A percentile compares a stretch with the other conserved stretches of the same genome.
These are phyloP conservation scores for Abrostola triplasia DNA, from an alignment of 2,888 invertebrate species.

Conservation along the genomic window DNA sequence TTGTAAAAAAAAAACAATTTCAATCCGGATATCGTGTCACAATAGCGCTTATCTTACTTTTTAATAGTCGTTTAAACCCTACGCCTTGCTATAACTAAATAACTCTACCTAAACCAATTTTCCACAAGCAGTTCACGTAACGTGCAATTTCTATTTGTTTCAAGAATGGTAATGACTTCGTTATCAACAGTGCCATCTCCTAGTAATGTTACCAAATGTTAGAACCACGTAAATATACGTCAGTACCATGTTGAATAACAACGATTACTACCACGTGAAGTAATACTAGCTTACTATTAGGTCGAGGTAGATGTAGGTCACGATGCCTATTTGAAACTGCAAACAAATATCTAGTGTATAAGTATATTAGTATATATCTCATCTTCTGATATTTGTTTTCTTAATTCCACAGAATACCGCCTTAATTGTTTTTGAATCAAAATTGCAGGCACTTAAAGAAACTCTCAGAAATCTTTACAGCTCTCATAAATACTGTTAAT, in stretches of 20 bases:
- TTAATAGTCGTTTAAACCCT: background rate
- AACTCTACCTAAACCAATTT: slow-evolving; percentile 17
- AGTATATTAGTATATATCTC: too few species aligned
- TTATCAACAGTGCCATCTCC: slow-evolving; percentile 47
- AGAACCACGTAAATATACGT: slow-evolving; percentile 57
- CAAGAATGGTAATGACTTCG: slow-evolving; percentile 44
- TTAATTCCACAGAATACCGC: slow-evolving; percentile 15
- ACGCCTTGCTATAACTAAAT: background rate
- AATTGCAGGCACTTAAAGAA: background rate
- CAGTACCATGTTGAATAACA: slow-evolving; percentile 52
- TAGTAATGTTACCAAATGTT: slow-evolving; percentile 49
- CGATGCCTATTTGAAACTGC: slow-evolving; percentile 54
- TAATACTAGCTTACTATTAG: slow-evolving; percentile 53
- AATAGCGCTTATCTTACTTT: too few species aligned
- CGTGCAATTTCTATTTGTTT: slow-evolving; percentile 34
- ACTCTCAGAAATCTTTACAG: background rate
- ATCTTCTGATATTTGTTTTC: background rate
- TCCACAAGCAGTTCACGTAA: slow-evolving; percentile 46
- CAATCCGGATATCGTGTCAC: too few species aligned
- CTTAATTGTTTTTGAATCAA: slow-evolving; percentile 1
- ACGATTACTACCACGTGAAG: slow-evolving; percentile 52
- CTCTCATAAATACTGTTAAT: background rate
- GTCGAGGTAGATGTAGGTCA: slow-evolving; percentile 62
- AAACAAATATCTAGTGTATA: slow-evolving; percentile 26
- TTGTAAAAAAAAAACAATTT: too few species aligned